Percentiles rank a stretch among this genome's conserved stretches.
Conservation (phyloP, 92 coral and sea anemone species). For the Plumapathes pennacea region DNA sequence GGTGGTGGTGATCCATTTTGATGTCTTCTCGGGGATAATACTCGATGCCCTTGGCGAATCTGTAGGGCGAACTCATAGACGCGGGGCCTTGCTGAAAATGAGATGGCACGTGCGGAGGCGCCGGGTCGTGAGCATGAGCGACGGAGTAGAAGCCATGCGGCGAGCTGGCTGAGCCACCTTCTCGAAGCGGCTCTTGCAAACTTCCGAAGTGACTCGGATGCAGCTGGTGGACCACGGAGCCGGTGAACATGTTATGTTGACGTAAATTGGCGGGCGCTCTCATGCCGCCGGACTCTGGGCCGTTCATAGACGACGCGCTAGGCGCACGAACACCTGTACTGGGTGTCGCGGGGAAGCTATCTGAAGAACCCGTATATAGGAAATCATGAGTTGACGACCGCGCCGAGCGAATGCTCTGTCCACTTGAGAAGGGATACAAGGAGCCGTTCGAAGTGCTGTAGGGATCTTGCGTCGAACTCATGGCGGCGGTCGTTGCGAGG, state of each 20-base stretch:
- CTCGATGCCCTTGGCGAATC: slow-evolving; percentile 71
- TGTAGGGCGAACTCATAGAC: slow-evolving; percentile 61
- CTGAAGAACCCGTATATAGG: slow-evolving; percentile 78
- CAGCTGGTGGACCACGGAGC: slow-evolving; percentile 81
- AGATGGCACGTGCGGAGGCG: slow-evolving; percentile 58
- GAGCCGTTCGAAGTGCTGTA: slow-evolving; percentile 63
- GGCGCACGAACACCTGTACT: slow-evolving; percentile 69
- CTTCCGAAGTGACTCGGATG: slow-evolving; percentile 85
- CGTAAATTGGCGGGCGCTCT: slow-evolving; percentile 63
- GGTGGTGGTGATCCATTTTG: slow-evolving; percentile 59
- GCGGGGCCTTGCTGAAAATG: slow-evolving; percentile 60
- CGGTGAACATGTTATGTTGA: slow-evolving; percentile 87
- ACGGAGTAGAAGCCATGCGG: slow-evolving; percentile 93
- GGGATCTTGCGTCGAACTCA: slow-evolving; percentile 81
- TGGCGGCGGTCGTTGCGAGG: slow-evolving; percentile 55
- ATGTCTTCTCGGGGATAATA: slow-evolving; percentile 69
- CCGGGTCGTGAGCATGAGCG: slow-evolving; percentile 91
- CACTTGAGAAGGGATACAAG: slow-evolving; percentile 68
- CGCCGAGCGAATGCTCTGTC: slow-evolving; percentile 73
- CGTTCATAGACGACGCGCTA: slow-evolving; percentile 61
- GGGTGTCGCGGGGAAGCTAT: slow-evolving; percentile 54
- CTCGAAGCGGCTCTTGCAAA: slow-evolving; percentile 84
- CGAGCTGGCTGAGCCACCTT: slow-evolving; percentile 75
- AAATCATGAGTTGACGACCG: slow-evolving; percentile 84
- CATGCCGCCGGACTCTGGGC: slow-evolving; percentile 54